phyloP scores from a whole-genome alignment of 2,888 invertebrate genomes.

The Lasius fuliginosus region DNA sequence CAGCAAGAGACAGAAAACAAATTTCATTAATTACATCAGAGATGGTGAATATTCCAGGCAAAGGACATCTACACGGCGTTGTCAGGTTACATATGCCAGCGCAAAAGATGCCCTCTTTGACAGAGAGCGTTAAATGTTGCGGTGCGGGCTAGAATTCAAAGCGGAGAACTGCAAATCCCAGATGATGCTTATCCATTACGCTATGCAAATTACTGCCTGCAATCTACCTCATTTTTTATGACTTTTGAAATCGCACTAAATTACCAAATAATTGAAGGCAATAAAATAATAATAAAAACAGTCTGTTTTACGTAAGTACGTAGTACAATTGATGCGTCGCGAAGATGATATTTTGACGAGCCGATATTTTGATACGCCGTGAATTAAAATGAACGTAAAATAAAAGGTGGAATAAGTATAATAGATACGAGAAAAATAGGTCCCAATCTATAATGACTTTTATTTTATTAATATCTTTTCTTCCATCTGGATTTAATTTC shows the following conservation, averaged over 20 bases:
- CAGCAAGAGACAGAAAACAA: slow-evolving; percentile 24
- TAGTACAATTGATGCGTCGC: not conserved
- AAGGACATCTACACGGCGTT: not conserved
- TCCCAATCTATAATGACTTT: not conserved
- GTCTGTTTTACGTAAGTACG: slow-evolving; percentile 8
- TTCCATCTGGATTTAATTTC: not conserved
- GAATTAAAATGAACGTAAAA: not conserved
- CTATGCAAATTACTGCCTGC: slow-evolving; percentile 37
- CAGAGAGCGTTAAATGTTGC: slow-evolving; percentile 35
- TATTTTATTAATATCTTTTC: not conserved
- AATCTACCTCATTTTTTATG: slow-evolving; percentile 10
- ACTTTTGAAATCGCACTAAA: slow-evolving; percentile 30
- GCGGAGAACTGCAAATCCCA: slow-evolving; percentile 28
- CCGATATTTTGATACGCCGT: not conserved
- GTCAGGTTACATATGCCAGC: slow-evolving; percentile 22
- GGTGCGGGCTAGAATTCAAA: slow-evolving; percentile 21
- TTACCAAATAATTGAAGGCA: slow-evolving; percentile 33
- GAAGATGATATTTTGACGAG: no score
- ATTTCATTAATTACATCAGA: slow-evolving; percentile 45
- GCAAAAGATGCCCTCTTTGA: slow-evolving; percentile 18
- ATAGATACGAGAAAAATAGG: not conserved
- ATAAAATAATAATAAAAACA: slow-evolving; percentile 1
- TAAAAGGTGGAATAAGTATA: not conserved
- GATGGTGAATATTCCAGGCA: not conserved
- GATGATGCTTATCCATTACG: slow-evolving; percentile 44